These are phyloP conservation scores for Scelioninae gen. 2 DNA, from an alignment of 2,888 invertebrate species.

Conservation along the genomic window DNA sequence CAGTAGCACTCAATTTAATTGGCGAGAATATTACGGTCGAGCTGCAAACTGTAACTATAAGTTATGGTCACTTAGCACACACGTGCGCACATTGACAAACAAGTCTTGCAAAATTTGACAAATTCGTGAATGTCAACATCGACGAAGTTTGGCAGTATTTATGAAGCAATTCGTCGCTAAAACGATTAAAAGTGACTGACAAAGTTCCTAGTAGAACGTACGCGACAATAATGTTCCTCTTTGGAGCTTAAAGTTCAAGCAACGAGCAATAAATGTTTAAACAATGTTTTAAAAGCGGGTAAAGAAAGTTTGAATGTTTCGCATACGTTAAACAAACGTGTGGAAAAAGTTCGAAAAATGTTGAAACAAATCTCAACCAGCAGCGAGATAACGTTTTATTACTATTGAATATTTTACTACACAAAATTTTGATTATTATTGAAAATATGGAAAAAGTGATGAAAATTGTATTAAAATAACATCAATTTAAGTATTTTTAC, in stretches of 20 bases:
- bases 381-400: too few relatives aligned
- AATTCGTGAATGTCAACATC: slow-evolving; percentile 54
- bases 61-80: slow-evolving; percentile 51
- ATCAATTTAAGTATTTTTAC: too few relatives aligned
- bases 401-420: too few relatives aligned
- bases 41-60: slow-evolving; percentile 52
- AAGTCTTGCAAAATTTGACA: slow-evolving; percentile 58
- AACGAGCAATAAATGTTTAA: too few relatives aligned
- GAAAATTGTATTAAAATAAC: too few relatives aligned
- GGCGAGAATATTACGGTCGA: slow-evolving; percentile 42
- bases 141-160: slow-evolving; percentile 53
- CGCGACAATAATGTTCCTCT: too few relatives aligned
- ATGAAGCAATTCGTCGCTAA: slow-evolving; percentile 57
- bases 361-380: too few relatives aligned
- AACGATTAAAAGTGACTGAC: slow-evolving; percentile 49
- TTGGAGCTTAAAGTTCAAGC: too few relatives aligned
- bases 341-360: neutral
- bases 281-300: neutral
- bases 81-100: slow-evolving; percentile 58
- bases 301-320: slow-evolving; percentile 5
- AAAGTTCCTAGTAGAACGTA: too few relatives aligned
- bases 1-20: slow-evolving; percentile 50
- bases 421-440: too few relatives aligned
- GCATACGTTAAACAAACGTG: slow-evolving; percentile 1
- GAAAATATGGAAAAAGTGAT: too few relatives aligned